Conservation (phyloP, 2,888 invertebrate genomes). For the Drosophila meridiana region DNA sequence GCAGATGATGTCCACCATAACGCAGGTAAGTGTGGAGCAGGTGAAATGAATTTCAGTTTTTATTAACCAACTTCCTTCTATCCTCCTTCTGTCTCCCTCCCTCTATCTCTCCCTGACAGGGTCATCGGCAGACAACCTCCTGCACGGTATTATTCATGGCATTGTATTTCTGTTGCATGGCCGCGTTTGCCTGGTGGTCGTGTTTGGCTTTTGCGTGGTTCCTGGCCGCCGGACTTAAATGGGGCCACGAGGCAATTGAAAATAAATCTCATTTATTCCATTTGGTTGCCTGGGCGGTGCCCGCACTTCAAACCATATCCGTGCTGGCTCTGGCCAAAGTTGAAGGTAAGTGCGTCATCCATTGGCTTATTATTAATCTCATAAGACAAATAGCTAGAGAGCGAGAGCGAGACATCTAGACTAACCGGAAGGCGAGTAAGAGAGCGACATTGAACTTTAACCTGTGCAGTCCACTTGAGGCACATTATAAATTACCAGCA, state of each 20-base stretch:
- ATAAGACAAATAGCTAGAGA: neutral
- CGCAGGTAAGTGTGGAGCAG: conserved; percentile 89
- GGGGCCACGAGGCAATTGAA: conserved; percentile 99
- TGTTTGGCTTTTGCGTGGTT: conserved; percentile 98
- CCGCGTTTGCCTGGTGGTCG: conserved; percentile 99
- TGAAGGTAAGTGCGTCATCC: conserved; percentile 89
- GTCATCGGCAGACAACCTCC: conserved; percentile 85
- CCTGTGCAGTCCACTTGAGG: conserved; percentile 27
- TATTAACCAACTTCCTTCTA: conserved; percentile 46
- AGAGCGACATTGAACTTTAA: conserved; percentile 36
- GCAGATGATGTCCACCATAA: conserved; percentile 92
- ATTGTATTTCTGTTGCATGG: conserved; percentile 98
- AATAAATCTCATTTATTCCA: conserved; percentile 99
- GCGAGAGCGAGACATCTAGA: neutral
- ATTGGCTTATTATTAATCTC: conserved; percentile 29
- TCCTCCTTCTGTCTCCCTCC: conserved; percentile 8
- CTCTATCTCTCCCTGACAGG: conserved; percentile 65
- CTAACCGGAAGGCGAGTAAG: conserved; percentile 11
- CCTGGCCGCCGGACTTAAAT: conserved; percentile 97
- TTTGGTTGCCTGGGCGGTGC: conserved; percentile 98
- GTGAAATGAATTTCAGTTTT: conserved; percentile 46
- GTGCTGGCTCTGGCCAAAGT: conserved; percentile 98
- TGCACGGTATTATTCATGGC: conserved; percentile 98
- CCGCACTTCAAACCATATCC: conserved; percentile 97
- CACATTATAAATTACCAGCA: conserved; percentile 46